A percentile compares a stretch with the other conserved stretches of the same genome.
Evolutionary conservation across 2,113 vertebrate genomes (phyloP).

Genomic region (Conger conger): DNA sequence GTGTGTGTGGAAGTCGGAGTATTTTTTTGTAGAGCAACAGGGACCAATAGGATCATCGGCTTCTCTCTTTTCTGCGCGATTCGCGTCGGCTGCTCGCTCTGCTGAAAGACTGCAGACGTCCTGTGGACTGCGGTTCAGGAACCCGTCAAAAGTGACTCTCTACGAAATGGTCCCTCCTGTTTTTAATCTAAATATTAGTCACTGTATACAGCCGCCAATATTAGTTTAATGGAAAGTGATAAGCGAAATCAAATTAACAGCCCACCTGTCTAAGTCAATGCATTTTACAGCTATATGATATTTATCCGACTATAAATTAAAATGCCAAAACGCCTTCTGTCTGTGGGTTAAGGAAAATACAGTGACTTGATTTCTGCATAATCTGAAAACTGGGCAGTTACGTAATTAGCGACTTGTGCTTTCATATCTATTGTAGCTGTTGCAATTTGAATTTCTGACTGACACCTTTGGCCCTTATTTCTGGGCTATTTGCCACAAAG

Average conservation of each 20-base stretch:
- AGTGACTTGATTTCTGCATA: neutral
- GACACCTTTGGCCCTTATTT: neutral
- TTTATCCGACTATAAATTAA: too few species aligned
- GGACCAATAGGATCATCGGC: neutral
- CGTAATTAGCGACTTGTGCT: neutral
- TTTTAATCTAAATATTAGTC: neutral
- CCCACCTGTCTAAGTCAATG: too few species aligned
- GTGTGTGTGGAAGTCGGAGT: slow-evolving; percentile 18
- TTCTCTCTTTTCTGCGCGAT: neutral
- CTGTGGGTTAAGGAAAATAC: neutral
- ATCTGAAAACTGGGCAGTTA: neutral
- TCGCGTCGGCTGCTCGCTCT: neutral
- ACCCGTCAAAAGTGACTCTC: neutral
- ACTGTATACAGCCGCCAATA: neutral
- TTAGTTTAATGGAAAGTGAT: neutral
- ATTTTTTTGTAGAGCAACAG: slow-evolving; percentile 17
- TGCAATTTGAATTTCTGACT: neutral
- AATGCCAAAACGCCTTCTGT: too few species aligned
- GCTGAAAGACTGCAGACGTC: neutral
- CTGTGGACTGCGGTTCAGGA: neutral
- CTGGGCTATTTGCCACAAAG: neutral
- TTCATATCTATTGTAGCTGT: neutral
- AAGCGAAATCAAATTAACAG: neutral
- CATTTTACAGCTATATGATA: too few species aligned
- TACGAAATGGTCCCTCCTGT: neutral